Evolutionary conservation across 2,113 vertebrate genomes (phyloP), one percentile per base, ranked within the genome.

Genomic region (Connochaetes taurinus): DNA sequence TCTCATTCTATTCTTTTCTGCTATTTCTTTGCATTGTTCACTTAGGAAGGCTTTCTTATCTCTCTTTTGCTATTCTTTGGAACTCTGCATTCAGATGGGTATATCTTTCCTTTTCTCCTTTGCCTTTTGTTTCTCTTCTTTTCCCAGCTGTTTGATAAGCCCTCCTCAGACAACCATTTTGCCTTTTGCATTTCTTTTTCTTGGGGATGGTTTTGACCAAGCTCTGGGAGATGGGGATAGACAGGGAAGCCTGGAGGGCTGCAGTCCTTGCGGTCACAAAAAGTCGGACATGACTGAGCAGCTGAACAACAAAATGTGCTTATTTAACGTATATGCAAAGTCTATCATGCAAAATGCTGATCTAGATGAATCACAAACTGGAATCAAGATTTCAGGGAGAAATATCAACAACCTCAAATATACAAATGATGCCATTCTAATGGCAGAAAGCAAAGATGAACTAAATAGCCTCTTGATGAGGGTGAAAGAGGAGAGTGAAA

Each of bases 181-280:
- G 64, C 17, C 64, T 71, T 71, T 71, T 71, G 67, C n/a, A 40
- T 36, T 71, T 71, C 67, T 71, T 40, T 71, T 23, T 71, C 67
- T 23, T 71, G 67, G n/a, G 62, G 19, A 71, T 23, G n/a, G n/a
- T 71, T 71, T 12, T 40, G 67, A 40, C 67, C 67, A 40, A 71
- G 19, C 67, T 71, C 67, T 71, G n/a, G 67, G 19, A 71, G n/a
- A 40, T 71, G n/a, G n/a, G 19, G 10, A 12, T 12, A 40, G n/a
- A 36, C 19, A 12, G n/a, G n/a, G 67, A 36, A 71, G 67, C 67
- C 67, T 23, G 67, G 19, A 36, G n/a, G 5, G n/a, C 9, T 23
- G 19, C n/a, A 23, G 19, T 23, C n/a, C n/a, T 36, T 23, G 10
- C 0, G 2, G 19, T 40, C n/a, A 21, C n/a, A 40, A 21, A 67